Evolutionary conservation across 2,888 invertebrate species (phyloP), one percentile per base, ranked within the genome.

Genomic region (Mesodorylaimus sp.): DNA sequence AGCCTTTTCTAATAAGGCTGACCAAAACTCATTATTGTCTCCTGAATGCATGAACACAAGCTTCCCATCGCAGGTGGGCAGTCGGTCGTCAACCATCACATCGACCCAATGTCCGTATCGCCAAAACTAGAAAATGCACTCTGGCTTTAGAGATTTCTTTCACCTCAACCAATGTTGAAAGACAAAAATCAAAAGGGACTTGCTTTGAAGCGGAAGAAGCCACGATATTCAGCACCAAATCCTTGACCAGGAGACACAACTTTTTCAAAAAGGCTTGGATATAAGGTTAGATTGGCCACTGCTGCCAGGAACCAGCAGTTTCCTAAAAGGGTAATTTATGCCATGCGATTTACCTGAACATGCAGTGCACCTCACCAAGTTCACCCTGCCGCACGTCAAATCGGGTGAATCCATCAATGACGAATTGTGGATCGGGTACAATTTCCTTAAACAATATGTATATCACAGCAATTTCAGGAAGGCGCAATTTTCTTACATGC

Each of bases 81-180:
- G 24, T 7, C 42, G 42, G 24, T 41, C 42, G 42, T 41, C 42
- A 41, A 41, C 24, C 7, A 41, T 24, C 10, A 41, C 42, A n/a
- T 41, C 42, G 10, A 41, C 42, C 42, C 42, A 41, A 5, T n/a
- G 21, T 10, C 42, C 42, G n/a, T 41, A 41, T 41, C 24, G 42
- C 42, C 42, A 41, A 41, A 41, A 41, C 42, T 41, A 41, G 26
- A 45, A 45, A 21, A 41, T n/a, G n/a, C n/a, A n/a, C n/a, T n/a
- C n/a, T n/a, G n/a, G n/a, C n/a, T n/a, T n/a, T n/a, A n/a, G n/a
- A n/a, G n/a, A n/a, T n/a, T n/a, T n/a, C n/a, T n/a, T n/a, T n/a
- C n/a, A n/a, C n/a, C n/a, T n/a, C n/a, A n/a, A n/a, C n/a, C n/a
- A n/a, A n/a, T n/a, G n/a, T n/a, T n/a, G n/a, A n/a, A n/a, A n/a